These are phyloP conservation scores for Pristionchus exspectatus DNA, from an alignment of 2,888 invertebrate genomes.

Conservation along the genomic window DNA sequence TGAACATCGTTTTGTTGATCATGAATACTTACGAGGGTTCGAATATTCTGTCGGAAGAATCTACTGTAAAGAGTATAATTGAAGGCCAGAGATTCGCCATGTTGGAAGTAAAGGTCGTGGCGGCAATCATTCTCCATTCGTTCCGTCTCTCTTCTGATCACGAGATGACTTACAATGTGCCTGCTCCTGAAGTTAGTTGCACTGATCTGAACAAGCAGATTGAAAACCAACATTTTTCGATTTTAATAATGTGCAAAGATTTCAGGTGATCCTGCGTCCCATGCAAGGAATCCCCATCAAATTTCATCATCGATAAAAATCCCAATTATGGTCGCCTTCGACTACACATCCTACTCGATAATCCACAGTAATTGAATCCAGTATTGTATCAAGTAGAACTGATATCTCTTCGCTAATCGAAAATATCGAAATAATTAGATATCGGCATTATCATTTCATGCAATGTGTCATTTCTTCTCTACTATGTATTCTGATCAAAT, in stretches of 20 bases:
- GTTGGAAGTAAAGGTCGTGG: conserved; percentile 79
- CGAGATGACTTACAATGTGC: conserved; percentile 69
- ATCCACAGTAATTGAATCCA: too few species aligned
- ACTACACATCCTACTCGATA: too few species aligned
- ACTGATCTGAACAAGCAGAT: background rate
- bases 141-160: conserved; percentile 77
- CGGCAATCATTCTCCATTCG: conserved; percentile 77
- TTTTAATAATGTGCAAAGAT: background rate
- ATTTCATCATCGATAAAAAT: background rate
- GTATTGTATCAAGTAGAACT: too few species aligned
- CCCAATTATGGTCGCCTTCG: background rate
- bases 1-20: background rate
- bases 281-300: conserved; percentile 40
- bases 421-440: too few species aligned
- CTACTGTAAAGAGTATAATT: background rate
- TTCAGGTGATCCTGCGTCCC: conserved; percentile 52
- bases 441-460: too few species aligned
- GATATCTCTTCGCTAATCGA: too few species aligned
- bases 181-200: conserved; percentile 27
- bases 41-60: background rate
- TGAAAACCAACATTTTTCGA: background rate
- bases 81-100: conserved; percentile 80
- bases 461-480: too few species aligned
- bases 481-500: too few species aligned
- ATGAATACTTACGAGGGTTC: background rate